Conservation (phyloP, 2,888 invertebrate genomes). For the Dioctria rufipes region DNA sequence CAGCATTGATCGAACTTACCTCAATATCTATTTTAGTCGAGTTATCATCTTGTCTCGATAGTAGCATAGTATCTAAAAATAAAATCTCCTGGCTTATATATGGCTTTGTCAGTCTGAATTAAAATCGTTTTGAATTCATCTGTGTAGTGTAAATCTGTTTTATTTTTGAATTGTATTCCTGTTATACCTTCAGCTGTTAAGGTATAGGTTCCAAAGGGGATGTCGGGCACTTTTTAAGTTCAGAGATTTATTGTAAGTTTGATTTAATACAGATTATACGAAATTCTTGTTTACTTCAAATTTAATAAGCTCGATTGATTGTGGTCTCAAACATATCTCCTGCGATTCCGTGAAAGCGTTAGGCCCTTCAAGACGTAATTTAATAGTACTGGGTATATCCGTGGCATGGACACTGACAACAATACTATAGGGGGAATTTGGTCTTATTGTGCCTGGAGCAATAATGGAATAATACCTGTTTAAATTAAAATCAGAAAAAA, state of each 20-base stretch:
- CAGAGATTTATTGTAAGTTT: conserved; percentile 72
- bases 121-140: conserved; percentile 81
- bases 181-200: conserved; percentile 74
- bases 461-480: conserved; percentile 73
- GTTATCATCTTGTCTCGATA: conserved; percentile 72
- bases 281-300: conserved; percentile 76
- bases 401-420: conserved; percentile 75
- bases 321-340: conserved; percentile 80
- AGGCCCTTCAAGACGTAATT: conserved; percentile 83
- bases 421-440: conserved; percentile 85
- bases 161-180: conserved; percentile 81
- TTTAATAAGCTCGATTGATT: conserved; percentile 79
- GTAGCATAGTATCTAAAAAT: conserved; percentile 80
- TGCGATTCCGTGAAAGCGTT: conserved; percentile 79
- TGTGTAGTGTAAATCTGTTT: conserved; percentile 81
- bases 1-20: conserved; percentile 58
- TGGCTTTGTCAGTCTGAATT: conserved; percentile 92
- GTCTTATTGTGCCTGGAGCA: conserved; percentile 82
- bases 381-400: conserved; percentile 78
- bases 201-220: conserved; percentile 62
- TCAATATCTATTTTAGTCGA: conserved; percentile 65
- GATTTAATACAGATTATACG: neutral
- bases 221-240: neutral
- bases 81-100: conserved; percentile 91
- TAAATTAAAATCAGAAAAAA: too few relatives aligned